Percentiles rank a stretch among this genome's conserved stretches.
Conservation (phyloP, 1,140 invertebrate species). For the Sycobia sp. region DNA sequence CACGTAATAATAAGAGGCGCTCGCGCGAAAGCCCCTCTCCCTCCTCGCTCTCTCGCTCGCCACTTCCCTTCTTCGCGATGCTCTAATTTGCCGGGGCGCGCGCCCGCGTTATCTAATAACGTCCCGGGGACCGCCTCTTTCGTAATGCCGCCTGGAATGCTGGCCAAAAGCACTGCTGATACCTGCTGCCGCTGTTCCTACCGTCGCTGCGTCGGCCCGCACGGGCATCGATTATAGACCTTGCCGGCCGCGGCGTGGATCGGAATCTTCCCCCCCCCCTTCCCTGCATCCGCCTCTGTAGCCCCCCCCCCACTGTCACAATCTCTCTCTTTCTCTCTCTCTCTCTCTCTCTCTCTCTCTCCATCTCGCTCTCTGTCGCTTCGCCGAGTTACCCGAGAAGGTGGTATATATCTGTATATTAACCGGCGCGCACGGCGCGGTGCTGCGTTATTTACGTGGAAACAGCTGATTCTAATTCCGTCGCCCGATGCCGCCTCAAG, state of each 20-base stretch:
- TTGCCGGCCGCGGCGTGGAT: neutral
- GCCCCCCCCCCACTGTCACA: too few relatives aligned
- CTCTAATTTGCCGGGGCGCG: conserved; percentile 23
- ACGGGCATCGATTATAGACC: conserved; percentile 31
- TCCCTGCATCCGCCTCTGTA: neutral
- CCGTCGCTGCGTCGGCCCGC: too few relatives aligned
- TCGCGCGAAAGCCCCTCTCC: neutral
- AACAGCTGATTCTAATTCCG: conserved; percentile 46
- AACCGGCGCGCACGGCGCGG: neutral
- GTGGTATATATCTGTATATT: too few relatives aligned
- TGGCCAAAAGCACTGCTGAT: neutral
- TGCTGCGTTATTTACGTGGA: conserved; percentile 37
- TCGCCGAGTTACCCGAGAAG: neutral
- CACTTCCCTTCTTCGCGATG: conserved; percentile 20
- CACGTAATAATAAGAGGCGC: conserved; percentile 19
- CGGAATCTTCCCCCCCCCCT: neutral
- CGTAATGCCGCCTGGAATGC: conserved; percentile 20
- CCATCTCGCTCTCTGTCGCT: neutral
- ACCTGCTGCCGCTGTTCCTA: too few relatives aligned
- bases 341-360: neutral
- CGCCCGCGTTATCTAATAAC: conserved; percentile 28
- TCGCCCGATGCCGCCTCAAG: conserved; percentile 13
- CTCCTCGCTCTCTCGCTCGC: neutral
- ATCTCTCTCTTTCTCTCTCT: too few relatives aligned
- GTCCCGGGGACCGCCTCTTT: conserved; percentile 17